A percentile compares a stretch with the other conserved stretches of the same genome.
Conservation (phyloP, 2,113 vertebrate genomes). For the Odontesthes bonariensis region DNA sequence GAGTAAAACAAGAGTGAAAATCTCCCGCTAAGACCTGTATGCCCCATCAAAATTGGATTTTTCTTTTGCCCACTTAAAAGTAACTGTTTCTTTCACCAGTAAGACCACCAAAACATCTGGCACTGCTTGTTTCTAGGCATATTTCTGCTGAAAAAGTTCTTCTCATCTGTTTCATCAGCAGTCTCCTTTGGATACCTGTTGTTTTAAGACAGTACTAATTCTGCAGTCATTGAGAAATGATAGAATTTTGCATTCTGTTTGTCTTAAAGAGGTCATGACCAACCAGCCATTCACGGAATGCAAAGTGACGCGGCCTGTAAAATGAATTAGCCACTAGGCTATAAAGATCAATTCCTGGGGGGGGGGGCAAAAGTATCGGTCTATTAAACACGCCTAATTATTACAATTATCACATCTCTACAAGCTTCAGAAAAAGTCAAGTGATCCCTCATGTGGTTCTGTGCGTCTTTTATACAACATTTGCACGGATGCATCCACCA, state of each 20-base stretch:
- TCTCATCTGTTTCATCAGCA: background rate
- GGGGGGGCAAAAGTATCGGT: conserved; percentile 27
- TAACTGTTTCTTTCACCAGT: background rate
- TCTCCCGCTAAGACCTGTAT: background rate
- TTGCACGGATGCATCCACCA: conserved; percentile 79
- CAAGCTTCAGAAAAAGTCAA: conserved; percentile 71
- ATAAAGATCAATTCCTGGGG: conserved; percentile 33
- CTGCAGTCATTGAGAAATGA: conserved; percentile 5
- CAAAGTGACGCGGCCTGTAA: conserved; percentile 28
- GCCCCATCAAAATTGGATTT: background rate
- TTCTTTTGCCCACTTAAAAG: background rate
- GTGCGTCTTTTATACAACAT: conserved; percentile 73
- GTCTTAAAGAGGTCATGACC: conserved; percentile 43
- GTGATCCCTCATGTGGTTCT: conserved; percentile 74
- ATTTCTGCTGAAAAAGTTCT: background rate
- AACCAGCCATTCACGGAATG: conserved; percentile 25
- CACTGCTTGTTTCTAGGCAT: background rate
- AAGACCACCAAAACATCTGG: conserved; percentile 7
- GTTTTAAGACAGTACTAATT: background rate
- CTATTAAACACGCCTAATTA: conserved; percentile 77
- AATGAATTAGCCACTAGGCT: conserved; percentile 13
- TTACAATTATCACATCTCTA: conserved; percentile 73
- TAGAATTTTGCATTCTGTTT: conserved; percentile 9
- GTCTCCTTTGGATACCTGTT: background rate
- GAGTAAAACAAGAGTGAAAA: conserved; percentile 1